Percentiles rank a stretch among this genome's conserved stretches.
phyloP scores from a whole-genome alignment of 1,140 invertebrate species.

The Chelonus insularis region DNA sequence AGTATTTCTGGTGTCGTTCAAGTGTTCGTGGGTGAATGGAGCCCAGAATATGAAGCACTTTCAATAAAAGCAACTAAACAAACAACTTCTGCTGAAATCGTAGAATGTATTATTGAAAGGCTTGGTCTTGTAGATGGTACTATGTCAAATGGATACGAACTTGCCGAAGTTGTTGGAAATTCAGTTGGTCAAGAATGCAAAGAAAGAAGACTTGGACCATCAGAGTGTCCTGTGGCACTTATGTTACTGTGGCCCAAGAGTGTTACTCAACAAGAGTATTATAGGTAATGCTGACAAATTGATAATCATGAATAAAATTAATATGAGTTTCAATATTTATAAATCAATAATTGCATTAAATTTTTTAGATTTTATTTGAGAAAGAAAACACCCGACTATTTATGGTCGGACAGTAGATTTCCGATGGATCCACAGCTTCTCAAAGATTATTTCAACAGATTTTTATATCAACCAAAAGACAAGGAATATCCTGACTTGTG shows the following conservation, averaged over 20 bases:
- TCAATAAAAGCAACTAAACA: slow-evolving; percentile 91
- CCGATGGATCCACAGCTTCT: slow-evolving; percentile 88
- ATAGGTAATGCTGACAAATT: too few species aligned
- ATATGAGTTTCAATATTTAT: too few species aligned
- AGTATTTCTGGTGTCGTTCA: slow-evolving; percentile 63
- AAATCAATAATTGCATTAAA: too few species aligned
- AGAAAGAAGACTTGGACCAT: slow-evolving; percentile 81
- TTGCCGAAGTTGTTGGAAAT: slow-evolving; percentile 88
- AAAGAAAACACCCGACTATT: slow-evolving; percentile 76
- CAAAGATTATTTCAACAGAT: slow-evolving; percentile 87
- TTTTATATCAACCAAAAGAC: slow-evolving; percentile 86
- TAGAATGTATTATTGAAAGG: slow-evolving; percentile 81
- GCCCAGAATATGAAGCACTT: slow-evolving; percentile 85
- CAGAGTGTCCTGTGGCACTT: slow-evolving; percentile 88
- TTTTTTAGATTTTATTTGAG: slow-evolving; percentile 79
- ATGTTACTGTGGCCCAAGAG: slow-evolving; percentile 91
- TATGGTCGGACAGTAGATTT: slow-evolving; percentile 81
- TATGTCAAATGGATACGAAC: slow-evolving; percentile 75
- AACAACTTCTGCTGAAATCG: slow-evolving; percentile 87
- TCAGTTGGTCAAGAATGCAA: slow-evolving; percentile 86
- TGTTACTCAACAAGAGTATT: slow-evolving; percentile 60
- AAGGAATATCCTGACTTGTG: slow-evolving; percentile 94
- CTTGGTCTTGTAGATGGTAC: slow-evolving; percentile 70
- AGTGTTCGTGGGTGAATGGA: slow-evolving; percentile 89
- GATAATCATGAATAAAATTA: too few species aligned